Percentiles rank a stretch among this genome's conserved stretches.
Conservation (phyloP, 2,888 invertebrate species). For the Dinocampus coccinellae region DNA sequence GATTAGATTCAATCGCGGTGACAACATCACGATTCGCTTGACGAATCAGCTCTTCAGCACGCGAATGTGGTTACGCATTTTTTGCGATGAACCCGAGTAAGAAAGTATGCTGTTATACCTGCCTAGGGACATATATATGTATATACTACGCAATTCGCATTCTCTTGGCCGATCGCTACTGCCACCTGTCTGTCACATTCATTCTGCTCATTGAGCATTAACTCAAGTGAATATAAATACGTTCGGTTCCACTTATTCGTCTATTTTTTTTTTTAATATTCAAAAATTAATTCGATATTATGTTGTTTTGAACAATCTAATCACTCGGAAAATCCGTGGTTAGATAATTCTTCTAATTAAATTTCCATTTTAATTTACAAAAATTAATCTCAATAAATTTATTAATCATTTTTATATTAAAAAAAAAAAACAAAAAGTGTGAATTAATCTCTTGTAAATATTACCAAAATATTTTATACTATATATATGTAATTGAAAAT, state of each 20-base stretch:
- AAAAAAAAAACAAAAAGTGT: no score
- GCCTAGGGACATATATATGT: background rate
- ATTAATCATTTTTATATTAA: no score
- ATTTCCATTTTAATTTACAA: no score
- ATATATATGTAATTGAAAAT: background rate
- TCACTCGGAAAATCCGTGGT: no score
- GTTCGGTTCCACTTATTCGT: no score
- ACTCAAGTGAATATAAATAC: background rate
- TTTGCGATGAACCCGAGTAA: constrained; percentile 24
- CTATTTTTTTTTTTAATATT: no score
- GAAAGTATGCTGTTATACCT: constrained; percentile 17
- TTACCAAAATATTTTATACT: no score
- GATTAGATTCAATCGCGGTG: background rate
- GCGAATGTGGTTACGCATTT: constrained; percentile 28
- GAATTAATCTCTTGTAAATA: no score
- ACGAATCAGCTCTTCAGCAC: constrained; percentile 24
- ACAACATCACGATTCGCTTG: constrained; percentile 15
- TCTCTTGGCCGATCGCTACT: constrained; percentile 36
- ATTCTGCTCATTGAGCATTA: constrained; percentile 2
- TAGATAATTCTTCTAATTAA: no score
- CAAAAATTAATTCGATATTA: no score
- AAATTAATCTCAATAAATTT: no score
- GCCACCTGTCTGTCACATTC: constrained; percentile 41
- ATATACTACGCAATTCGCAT: constrained; percentile 33
- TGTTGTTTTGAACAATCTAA: no score